Evolutionary conservation across 2,888 invertebrate species (phyloP).

Genomic region (Tenthredo mesomela): DNA sequence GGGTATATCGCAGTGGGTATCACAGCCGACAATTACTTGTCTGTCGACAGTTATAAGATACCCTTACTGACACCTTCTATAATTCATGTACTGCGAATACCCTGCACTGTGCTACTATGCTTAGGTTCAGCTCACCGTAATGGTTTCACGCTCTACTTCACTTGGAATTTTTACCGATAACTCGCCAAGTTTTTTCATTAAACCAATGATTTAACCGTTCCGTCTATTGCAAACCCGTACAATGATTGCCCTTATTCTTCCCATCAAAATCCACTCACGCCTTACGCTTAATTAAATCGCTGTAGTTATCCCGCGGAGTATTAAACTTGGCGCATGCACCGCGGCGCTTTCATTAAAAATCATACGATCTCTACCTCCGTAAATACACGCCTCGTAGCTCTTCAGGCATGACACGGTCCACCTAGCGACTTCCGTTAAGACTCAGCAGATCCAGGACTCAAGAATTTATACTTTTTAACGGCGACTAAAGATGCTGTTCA

Average conservation of each 20-base stretch:
- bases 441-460: not conserved
- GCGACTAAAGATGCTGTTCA: not conserved
- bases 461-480: not conserved
- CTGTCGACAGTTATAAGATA: constrained; percentile 21
- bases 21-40: constrained; percentile 30
- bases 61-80: constrained; percentile 46
- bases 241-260: constrained; percentile 37
- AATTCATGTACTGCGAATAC: constrained; percentile 49
- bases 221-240: not conserved
- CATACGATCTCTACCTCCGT: not conserved
- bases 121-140: constrained; percentile 37
- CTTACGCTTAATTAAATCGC: constrained; percentile 47
- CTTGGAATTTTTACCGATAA: constrained; percentile 29
- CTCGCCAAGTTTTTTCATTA: constrained; percentile 35
- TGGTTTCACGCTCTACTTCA: constrained; percentile 54
- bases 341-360: constrained; percentile 1
- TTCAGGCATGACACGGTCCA: constrained; percentile 20
- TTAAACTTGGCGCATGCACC: constrained; percentile 18
- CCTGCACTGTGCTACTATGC: constrained; percentile 15
- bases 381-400: not conserved
- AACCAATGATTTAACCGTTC: constrained; percentile 39
- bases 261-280: constrained; percentile 35
- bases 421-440: not conserved
- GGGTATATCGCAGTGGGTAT: constrained; percentile 14
- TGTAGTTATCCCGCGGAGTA: constrained; percentile 24